A percentile compares a stretch with the other conserved stretches of the same genome.
Evolutionary conservation across 2,888 invertebrate genomes (phyloP).

Genomic region (Dicycla oo): DNA sequence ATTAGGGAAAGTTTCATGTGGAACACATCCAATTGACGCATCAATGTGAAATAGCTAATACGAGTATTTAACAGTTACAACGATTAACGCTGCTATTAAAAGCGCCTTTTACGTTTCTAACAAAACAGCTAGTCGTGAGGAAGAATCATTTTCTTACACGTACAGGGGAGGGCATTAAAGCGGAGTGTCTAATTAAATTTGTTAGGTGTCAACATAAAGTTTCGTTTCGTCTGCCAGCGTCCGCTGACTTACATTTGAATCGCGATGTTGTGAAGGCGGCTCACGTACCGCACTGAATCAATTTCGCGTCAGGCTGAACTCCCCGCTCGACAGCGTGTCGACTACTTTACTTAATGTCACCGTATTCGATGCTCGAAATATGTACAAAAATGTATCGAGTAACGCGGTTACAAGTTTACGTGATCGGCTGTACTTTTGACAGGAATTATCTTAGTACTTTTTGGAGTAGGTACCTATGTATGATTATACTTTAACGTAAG

Average conservation of each 20-base stretch:
- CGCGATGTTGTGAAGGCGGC: constrained; percentile 79
- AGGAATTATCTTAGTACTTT: neutral
- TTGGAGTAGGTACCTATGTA: neutral
- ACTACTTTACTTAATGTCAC: constrained; percentile 69
- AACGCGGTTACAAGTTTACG: constrained; percentile 47
- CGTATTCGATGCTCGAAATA: constrained; percentile 66
- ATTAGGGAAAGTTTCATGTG: neutral
- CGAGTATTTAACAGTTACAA: constrained; percentile 40
- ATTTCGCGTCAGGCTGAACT: constrained; percentile 85
- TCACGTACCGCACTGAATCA: constrained; percentile 88
- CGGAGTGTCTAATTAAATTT: constrained; percentile 84
- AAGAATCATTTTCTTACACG: constrained; percentile 65
- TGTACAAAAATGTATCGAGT: constrained; percentile 53
- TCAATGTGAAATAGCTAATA: constrained; percentile 29
- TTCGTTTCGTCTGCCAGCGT: constrained; percentile 75
- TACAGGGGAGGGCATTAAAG: constrained; percentile 69
- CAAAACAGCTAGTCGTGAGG: constrained; percentile 42
- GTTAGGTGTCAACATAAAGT: constrained; percentile 84
- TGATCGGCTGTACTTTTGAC: constrained; percentile 38
- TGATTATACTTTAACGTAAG: neutral
- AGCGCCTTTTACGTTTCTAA: constrained; percentile 41
- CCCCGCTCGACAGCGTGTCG: constrained; percentile 74
- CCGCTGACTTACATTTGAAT: constrained; percentile 84
- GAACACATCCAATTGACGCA: constrained; percentile 10
- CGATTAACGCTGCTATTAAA: constrained; percentile 35